Conservation (phyloP, 2,113 vertebrate species). For the Chionomys nivalis region DNA sequence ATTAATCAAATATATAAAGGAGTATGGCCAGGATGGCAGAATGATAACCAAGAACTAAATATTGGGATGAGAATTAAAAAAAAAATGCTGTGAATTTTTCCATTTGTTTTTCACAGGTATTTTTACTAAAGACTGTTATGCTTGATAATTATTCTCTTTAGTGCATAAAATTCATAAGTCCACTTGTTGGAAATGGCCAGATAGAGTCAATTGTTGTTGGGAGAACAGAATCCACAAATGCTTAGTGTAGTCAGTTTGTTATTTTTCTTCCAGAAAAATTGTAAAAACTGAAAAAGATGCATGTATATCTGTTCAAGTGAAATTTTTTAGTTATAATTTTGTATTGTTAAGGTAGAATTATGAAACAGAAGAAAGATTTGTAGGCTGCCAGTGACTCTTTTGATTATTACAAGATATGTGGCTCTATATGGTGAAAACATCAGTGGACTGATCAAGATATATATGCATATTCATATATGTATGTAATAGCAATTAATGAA, state of each 20-base stretch:
- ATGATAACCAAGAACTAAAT: neutral
- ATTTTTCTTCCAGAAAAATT: too few species aligned
- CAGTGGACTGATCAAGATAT: neutral
- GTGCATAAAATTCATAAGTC: neutral
- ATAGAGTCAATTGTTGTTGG: too few species aligned
- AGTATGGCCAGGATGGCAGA: fast-evolving
- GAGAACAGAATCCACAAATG: neutral
- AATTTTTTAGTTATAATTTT: too few species aligned
- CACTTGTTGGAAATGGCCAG: neutral
- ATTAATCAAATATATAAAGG: neutral
- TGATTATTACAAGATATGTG: neutral
- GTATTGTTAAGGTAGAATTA: too few species aligned
- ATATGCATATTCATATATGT: too few species aligned
- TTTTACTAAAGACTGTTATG: neutral
- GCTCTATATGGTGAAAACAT: neutral
- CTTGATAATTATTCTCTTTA: neutral
- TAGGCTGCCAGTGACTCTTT: neutral
- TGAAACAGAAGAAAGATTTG: neutral
- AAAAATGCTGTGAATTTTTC: neutral
- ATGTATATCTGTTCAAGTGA: too few species aligned
- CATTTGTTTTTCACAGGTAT: neutral
- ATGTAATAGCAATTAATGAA: too few species aligned
- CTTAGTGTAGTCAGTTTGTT: too few species aligned
- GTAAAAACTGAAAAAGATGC: too few species aligned
- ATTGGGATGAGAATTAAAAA: neutral